These are phyloP conservation scores for Apomyelois bistriatella DNA, from an alignment of 2,888 invertebrate genomes.

Conservation along the genomic window DNA sequence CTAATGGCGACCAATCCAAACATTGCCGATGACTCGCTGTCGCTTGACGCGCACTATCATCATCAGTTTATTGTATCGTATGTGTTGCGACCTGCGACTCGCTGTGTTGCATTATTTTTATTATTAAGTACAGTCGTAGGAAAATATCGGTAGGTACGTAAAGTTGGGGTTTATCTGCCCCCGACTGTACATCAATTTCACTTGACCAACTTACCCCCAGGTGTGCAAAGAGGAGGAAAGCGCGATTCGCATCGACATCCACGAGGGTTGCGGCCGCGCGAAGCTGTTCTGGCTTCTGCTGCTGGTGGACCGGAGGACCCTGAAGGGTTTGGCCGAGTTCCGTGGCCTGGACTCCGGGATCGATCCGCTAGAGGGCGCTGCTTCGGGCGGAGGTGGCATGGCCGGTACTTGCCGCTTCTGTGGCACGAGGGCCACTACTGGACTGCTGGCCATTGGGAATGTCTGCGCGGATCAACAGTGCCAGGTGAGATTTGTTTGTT, in stretches of 20 bases:
- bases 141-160: neutral
- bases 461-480: slow-evolving; percentile 97
- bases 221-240: slow-evolving; percentile 98
- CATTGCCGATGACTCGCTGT: too few relatives aligned
- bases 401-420: slow-evolving; percentile 94
- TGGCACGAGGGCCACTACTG: slow-evolving; percentile 90
- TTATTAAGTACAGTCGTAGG: too few relatives aligned
- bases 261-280: slow-evolving; percentile 96
- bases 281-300: slow-evolving; percentile 97
- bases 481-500: slow-evolving; percentile 76
- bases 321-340: slow-evolving; percentile 95
- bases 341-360: slow-evolving; percentile 80
- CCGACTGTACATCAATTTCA: too few relatives aligned
- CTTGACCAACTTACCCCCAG: slow-evolving; percentile 44
- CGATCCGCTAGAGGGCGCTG: slow-evolving; percentile 28
- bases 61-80: too few relatives aligned
- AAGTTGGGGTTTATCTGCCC: too few relatives aligned
- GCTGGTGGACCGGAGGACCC: slow-evolving; percentile 94
- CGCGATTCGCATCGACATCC: slow-evolving; percentile 97
- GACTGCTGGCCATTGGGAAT: slow-evolving; percentile 93
- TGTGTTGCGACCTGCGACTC: too few relatives aligned
- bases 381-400: slow-evolving; percentile 40
- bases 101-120: too few relatives aligned
- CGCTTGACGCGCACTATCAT: too few relatives aligned
- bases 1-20: too few relatives aligned